phyloP scores from a whole-genome alignment of 2,888 invertebrate genomes.

The Hyalella azteca region DNA sequence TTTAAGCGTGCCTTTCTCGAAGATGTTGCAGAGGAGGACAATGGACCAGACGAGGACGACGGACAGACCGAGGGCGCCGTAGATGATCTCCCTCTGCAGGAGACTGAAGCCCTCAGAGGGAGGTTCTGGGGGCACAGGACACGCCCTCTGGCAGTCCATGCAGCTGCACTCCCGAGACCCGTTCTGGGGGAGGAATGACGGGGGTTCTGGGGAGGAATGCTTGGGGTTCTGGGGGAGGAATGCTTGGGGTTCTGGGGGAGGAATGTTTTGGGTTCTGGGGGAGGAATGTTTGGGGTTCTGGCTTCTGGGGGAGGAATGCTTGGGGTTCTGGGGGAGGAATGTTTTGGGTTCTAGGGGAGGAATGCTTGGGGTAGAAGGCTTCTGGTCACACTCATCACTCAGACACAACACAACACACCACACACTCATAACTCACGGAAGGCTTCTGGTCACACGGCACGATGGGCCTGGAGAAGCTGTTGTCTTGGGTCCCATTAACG shows the following conservation, averaged over 20 bases:
- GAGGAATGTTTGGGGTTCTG: no score
- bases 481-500: slow-evolving; percentile 63
- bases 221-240: no score
- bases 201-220: no score
- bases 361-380: no score
- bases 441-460: slow-evolving; percentile 41
- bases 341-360: no score
- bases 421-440: slow-evolving; percentile 39
- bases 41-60: slow-evolving; percentile 44
- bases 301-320: no score
- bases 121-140: slow-evolving; percentile 60
- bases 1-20: neutral
- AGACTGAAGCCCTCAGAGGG: slow-evolving; percentile 68
- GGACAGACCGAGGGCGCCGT: slow-evolving; percentile 45
- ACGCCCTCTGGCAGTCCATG: slow-evolving; percentile 52
- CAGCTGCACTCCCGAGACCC: slow-evolving; percentile 47
- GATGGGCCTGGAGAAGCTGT: slow-evolving; percentile 59
- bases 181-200: no score
- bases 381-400: neutral
- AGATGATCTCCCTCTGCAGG: slow-evolving; percentile 47
- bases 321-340: no score
- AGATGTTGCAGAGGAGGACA: slow-evolving; percentile 43
- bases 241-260: no score
- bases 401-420: neutral
- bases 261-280: no score